Base-by-base conservation (phyloP, 2,888 invertebrate genomes). In the Campoplex capitator region DNA sequence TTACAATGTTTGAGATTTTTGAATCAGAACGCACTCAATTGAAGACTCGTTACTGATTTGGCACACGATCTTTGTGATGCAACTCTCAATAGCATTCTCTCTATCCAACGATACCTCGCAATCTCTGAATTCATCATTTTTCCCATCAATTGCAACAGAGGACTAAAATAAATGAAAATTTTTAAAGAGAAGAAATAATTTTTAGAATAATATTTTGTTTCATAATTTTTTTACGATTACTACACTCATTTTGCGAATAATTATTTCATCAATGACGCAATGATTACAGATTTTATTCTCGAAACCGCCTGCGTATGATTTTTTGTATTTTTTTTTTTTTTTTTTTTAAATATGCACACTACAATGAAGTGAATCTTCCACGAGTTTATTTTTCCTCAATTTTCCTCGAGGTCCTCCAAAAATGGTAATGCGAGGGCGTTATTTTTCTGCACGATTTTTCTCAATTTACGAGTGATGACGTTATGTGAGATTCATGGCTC, bases 21-120 rank as follows among this genome's bases (percentile, higher is more conserved):
- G 70, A 71, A 83, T 83, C 75, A 58, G 58, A 58, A 28, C 58
- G 23, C 70, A 16, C 62, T 74, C 35, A 79, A 86, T 79, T 86
- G 76, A 71, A 75, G 48, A 3, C 13, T 42, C 65, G 28, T 18
- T 70, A 51, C 83, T 56, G 28, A 83, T 86, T 79, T 18, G 70
- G 75, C 45, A 54, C 16, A n/a, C 58, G 65, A 32, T 28, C 56
- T 13, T 3, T 45, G 28, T 75, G 81, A 75, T 45, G 74, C 58
- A 68, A 82, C 16, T 18, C 56, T 42, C 38, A 18, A 48, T 23
- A 56, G 58, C 54, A 67, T 77, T 85, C 74, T 74, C 58, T 68
- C 38, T 73, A 11, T 62, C 78, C 3, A n/a, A 51, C 48, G 23
- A 58, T 74, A 73, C 42, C 8, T 3, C 16, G 3, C 18, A 28